A percentile compares a stretch with the other conserved stretches of the same genome.
Evolutionary conservation across 2,888 invertebrate genomes (phyloP).

Genomic region (Fissipunctia ypsillon): DNA sequence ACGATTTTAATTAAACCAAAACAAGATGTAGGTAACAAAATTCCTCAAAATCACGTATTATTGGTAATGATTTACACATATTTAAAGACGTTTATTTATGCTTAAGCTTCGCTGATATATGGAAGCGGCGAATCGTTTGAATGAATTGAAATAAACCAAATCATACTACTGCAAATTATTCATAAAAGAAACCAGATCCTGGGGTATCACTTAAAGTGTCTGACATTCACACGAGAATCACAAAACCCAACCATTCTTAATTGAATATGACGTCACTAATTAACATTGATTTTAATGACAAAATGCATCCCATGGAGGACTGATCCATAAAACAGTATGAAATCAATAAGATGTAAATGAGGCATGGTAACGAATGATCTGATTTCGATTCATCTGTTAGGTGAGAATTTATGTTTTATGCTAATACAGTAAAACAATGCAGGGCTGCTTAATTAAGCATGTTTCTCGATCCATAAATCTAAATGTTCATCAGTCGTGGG

Average conservation of each 20-base stretch:
- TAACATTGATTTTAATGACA: conserved; percentile 44
- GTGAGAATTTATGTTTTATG: conserved; percentile 80
- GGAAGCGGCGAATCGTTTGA: conserved; percentile 25
- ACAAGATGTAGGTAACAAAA: conserved; percentile 31
- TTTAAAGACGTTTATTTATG: conserved; percentile 26
- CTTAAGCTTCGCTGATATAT: conserved; percentile 24
- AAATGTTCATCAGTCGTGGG: conserved; percentile 78
- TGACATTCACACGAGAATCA: conserved; percentile 30
- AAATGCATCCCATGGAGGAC: conserved; percentile 35
- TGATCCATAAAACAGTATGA: conserved; percentile 58
- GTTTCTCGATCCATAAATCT: conserved; percentile 88
- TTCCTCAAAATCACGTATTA: conserved; percentile 38
- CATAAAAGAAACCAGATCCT: background rate
- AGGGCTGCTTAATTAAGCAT: conserved; percentile 86
- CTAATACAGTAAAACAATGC: conserved; percentile 80
- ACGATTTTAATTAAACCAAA: conserved; percentile 31
- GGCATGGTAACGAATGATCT: conserved; percentile 67
- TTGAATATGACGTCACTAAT: conserved; percentile 29
- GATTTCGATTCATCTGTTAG: conserved; percentile 69
- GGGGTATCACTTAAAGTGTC: conserved; percentile 2
- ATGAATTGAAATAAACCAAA: conserved; percentile 10
- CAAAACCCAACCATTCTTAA: conserved; percentile 10
- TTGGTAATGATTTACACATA: conserved; percentile 31
- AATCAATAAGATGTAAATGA: conserved; percentile 66
- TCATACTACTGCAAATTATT: conserved; percentile 10